Evolutionary conservation across 2,113 vertebrate genomes (phyloP), one percentile per base, ranked within the genome.

Genomic region (Ameiurus melas): DNA sequence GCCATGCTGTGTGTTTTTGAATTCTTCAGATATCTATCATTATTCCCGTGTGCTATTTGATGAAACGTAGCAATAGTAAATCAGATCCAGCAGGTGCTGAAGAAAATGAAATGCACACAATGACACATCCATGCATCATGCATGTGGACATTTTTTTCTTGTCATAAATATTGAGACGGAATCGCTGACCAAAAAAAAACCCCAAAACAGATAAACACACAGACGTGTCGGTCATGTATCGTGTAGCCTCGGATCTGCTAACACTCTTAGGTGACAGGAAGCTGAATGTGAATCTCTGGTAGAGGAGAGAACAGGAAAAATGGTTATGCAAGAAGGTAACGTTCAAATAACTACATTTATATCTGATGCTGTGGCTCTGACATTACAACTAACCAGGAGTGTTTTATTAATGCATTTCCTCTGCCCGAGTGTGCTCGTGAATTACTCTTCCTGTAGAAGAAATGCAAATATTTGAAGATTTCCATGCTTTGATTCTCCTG

Each of bases 351-450:
- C 43, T 66, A 66, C 75, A 66, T 79, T 79, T 25, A 30, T 78
- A 66, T 80, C 43, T 33, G 36, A 86, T 47, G 17, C 39, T 14
- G 85, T 27, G 19, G 2, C 58, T 66, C 47, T 80, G 77, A 78
- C 75, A 39, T 33, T 53, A 30, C 43, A 68, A 53, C 60, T 36
- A 53, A 68, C 60, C 77, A 57, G 60, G 14, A 80, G 85, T 51
- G 77, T 70, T 87, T 87, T 57, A 68, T 66, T 81, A 81, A 68
- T 81, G 60, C 43, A 25, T 64, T 79, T 79, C 57, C 71, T 62
- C 25, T 78, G 36, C 71, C 10, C 12, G 20, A 60, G 51, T 43
- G 12, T 43, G 70, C 84, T 85, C 39, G 3, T 75, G 60, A 86
- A 68, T 86, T 79, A 80, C 13, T 79, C 22, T 33, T 47, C 43